Base-by-base conservation (phyloP, 2,113 vertebrate genomes). In the Tetrax tetrax region DNA sequence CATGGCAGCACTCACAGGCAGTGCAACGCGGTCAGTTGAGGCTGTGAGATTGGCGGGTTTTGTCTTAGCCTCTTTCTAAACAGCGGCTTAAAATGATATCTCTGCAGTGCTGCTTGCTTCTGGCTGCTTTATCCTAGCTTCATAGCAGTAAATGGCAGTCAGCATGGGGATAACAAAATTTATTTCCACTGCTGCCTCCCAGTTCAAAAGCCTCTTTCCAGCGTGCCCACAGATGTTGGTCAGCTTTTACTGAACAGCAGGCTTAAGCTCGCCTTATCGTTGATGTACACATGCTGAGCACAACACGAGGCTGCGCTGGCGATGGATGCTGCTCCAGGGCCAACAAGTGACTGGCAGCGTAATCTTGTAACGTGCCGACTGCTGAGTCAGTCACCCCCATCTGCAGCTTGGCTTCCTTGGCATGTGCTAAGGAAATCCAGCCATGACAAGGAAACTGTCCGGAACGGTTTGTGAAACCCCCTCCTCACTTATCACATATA, bases 61-160 rank as follows among this genome's bases (percentile, higher is more conserved):
- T 93, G 63, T 82, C 77, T 87, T 83, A 35, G 50, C 45, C 71
- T 69, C 75, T 59, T 22, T 63, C 48, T 53, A 87, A 92, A 63
- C 29, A 85, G 65, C 3, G 4, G 86, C 80, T 96, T 96, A 90
- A 83, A 90, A 75, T n/a, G 19, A 1, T 90, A 80, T 89, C 83
- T 90, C 45, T 81, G 12, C n/a, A 57, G 45, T 9, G 7, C 85
- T 63, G 72, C 51, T 89, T 59, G 54, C 35, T 81, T 41, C 87
- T 59, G 75, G 72, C 63, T 88, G 87, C 59, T 83, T 89, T 77
- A 91, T 65, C 77, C 59, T 48, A 41, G 74, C 70, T 65, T 93
- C 28, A 27, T 14, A 50, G 50, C 41, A 71, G 35, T 25, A 60
- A 76, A 88, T 28, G 31, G 65, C 60, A 82, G 50, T 57, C 72